Evolutionary conservation across 2,113 vertebrate species (phyloP).

Genomic region (Poeciliopsis retropinna): DNA sequence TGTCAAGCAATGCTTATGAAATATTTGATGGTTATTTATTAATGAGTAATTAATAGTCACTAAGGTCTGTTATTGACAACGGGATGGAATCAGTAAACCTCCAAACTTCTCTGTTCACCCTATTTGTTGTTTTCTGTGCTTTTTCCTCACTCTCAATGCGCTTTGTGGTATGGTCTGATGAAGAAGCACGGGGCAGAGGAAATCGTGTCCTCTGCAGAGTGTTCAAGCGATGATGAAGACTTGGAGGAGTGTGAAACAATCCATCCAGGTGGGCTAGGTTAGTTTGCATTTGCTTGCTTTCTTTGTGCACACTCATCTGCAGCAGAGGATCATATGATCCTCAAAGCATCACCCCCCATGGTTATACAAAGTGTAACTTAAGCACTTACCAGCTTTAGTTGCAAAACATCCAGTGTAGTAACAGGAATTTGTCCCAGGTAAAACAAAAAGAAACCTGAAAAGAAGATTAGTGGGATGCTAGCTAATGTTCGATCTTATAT

Average conservation of each 20-base stretch:
- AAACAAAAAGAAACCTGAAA: conserved; percentile 15
- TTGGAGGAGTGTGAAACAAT: conserved; percentile 95
- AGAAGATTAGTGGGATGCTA: background rate
- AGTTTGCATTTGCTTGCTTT: conserved; percentile 95
- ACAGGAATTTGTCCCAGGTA: background rate
- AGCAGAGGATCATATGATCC: conserved; percentile 77
- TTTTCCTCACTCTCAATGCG: conserved; percentile 13
- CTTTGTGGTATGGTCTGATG: conserved; percentile 16
- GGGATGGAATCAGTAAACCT: background rate
- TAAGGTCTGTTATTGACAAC: background rate
- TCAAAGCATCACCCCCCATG: conserved; percentile 93
- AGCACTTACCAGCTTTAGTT: background rate
- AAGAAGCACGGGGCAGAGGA: conserved; percentile 86
- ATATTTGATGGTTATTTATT: too few species aligned
- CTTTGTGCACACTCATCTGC: conserved; percentile 83
- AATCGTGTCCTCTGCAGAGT: conserved; percentile 95
- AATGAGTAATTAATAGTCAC: too few species aligned
- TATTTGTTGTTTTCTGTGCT: conserved; percentile 18
- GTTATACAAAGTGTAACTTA: conserved; percentile 81
- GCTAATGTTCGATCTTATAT: conserved; percentile 10
- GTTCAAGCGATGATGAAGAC: conserved; percentile 98
- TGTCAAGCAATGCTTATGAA: too few species aligned
- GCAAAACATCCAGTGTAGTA: conserved; percentile 3
- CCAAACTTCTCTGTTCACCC: conserved; percentile 1
- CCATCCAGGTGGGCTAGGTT: conserved; percentile 98